These are phyloP conservation scores for Chymomyza caudatula DNA, from an alignment of 2,888 invertebrate species.

Conservation along the genomic window DNA sequence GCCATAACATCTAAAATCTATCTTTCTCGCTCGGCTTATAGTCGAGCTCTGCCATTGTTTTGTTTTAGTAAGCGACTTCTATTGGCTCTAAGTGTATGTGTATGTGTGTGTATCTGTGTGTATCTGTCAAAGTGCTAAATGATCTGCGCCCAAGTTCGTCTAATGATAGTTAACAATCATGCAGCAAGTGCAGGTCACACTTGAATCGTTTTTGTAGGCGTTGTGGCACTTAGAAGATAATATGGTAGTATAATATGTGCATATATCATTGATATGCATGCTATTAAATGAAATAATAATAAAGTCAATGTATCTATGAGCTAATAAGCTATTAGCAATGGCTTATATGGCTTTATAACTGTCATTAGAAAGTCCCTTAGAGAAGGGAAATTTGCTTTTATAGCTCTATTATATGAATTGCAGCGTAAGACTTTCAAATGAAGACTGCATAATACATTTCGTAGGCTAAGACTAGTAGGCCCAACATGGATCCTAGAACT, in stretches of 20 bases:
- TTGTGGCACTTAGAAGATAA: slow-evolving; percentile 3
- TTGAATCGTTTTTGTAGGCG: slow-evolving; percentile 41
- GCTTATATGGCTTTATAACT: neutral
- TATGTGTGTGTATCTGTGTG: slow-evolving; percentile 11
- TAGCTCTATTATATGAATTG: neutral
- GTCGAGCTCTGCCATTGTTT: slow-evolving; percentile 13
- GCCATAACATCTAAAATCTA: neutral
- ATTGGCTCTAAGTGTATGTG: neutral
- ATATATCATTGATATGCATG: neutral
- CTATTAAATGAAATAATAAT: neutral
- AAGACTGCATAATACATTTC: no score
- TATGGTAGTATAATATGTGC: neutral
- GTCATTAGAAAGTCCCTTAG: neutral
- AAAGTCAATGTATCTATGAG: neutral
- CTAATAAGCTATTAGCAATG: neutral
- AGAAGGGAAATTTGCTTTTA: neutral
- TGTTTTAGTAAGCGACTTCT: no score
- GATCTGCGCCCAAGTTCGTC: slow-evolving; percentile 30
- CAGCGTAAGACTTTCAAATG: no score
- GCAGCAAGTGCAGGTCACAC: slow-evolving; percentile 25
- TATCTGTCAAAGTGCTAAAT: slow-evolving; percentile 31
- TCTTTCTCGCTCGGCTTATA: neutral
- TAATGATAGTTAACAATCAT: neutral
- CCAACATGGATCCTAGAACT: no score
- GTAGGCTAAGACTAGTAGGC: no score